Evolutionary conservation across 2,797 vertebrate genomes (phyloP).

Genomic region (Etheostoma nigrum): DNA sequence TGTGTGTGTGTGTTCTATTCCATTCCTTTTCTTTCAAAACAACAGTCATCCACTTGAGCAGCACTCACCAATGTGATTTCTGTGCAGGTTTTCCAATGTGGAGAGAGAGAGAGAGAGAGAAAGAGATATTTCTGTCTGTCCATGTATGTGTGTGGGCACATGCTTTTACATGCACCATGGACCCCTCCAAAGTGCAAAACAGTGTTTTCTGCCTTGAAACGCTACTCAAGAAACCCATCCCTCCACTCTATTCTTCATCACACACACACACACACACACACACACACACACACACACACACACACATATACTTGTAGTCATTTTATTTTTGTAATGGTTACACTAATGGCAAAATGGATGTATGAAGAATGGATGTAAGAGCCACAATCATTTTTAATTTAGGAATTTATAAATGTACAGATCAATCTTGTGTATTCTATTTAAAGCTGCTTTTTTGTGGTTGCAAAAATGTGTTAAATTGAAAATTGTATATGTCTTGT

Average conservation of each 20-base stretch:
- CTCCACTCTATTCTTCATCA: neutral
- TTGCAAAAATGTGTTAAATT: too few relatives aligned
- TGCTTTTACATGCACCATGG: slow-evolving; percentile 5
- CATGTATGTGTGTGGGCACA: neutral
- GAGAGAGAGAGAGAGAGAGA: neutral
- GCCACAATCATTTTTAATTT: neutral
- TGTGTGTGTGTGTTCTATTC: slow-evolving; percentile 3
- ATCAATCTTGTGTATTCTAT: neutral
- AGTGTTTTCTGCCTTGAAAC: slow-evolving; percentile 49
- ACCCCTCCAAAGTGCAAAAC: slow-evolving; percentile 63
- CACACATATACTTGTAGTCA: neutral
- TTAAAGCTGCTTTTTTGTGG: neutral
- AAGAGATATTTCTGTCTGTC: neutral
- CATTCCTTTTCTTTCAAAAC: slow-evolving; percentile 26
- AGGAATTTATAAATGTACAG: neutral
- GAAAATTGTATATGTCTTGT: neutral
- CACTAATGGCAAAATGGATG: neutral
- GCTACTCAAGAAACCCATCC: slow-evolving; percentile 9
- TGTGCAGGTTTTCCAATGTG: slow-evolving; percentile 32
- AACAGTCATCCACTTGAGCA: slow-evolving; percentile 25
- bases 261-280: neutral
- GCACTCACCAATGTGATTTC: slow-evolving; percentile 44
- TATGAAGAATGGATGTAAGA: neutral
- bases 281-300: slow-evolving; percentile 5
- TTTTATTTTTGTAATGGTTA: neutral